Conservation (phyloP, 2,113 vertebrate genomes). For the Chelonoidis abingdonii region DNA sequence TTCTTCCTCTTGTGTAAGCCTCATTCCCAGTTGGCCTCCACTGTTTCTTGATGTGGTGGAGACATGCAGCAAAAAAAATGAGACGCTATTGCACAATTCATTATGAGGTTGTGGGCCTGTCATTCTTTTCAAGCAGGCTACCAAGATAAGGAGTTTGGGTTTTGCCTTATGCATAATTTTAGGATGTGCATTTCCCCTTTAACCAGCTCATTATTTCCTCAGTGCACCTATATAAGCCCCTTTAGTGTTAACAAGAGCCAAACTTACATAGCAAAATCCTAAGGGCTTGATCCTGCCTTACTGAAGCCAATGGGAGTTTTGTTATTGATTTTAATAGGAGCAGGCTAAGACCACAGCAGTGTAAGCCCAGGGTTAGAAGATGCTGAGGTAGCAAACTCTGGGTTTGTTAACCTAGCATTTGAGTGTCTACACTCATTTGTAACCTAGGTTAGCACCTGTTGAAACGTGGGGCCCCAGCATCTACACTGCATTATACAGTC, state of each 20-base stretch:
- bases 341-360: background rate
- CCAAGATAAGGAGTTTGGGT: background rate
- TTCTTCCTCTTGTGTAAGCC: background rate
- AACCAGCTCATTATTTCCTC: background rate
- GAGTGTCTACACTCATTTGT: too few species aligned
- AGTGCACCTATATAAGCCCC: too few species aligned
- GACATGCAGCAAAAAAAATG: constrained; percentile 47
- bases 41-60: constrained; percentile 30
- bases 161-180: background rate
- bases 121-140: background rate
- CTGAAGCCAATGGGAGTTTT: background rate
- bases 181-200: background rate
- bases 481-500: too few species aligned
- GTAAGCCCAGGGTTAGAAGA: too few species aligned
- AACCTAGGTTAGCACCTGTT: too few species aligned
- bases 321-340: background rate
- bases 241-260: background rate
- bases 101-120: background rate
- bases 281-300: background rate
- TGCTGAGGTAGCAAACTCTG: too few species aligned
- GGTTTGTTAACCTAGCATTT: too few species aligned
- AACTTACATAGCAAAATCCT: too few species aligned
- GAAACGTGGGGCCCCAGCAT: too few species aligned
- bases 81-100: constrained; percentile 9
- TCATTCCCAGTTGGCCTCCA: constrained; percentile 3